These are phyloP conservation scores for Trididemnum miniatum DNA, from an alignment of 23 tunicate species.

Conservation along the genomic window DNA sequence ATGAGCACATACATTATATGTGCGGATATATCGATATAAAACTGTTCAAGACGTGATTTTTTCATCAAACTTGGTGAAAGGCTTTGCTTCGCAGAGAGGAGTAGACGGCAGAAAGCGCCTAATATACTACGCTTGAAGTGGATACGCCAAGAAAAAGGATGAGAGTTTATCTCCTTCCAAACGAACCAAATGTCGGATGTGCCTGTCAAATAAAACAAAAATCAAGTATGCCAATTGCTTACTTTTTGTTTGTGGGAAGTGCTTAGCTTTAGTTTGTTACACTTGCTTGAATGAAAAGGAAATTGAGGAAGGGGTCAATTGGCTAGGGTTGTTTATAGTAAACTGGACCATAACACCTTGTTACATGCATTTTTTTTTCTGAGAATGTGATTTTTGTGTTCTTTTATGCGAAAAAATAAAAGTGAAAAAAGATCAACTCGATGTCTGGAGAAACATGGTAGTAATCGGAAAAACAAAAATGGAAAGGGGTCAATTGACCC, in stretches of 20 bases:
- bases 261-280: too few relatives aligned
- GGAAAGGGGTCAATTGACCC: too few relatives aligned
- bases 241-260: background rate
- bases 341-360: too few relatives aligned
- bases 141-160: background rate
- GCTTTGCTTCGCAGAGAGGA: conserved; percentile 11
- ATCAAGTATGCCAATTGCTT: background rate
- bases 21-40: background rate
- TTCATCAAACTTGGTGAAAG: conserved; percentile 6
- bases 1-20: conserved; percentile 11
- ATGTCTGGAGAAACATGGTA: too few relatives aligned
- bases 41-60: background rate
- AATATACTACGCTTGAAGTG: background rate
- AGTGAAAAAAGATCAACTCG: too few relatives aligned
- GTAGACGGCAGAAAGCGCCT: background rate
- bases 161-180: background rate
- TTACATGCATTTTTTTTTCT: too few relatives aligned
- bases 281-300: too few relatives aligned
- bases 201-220: background rate
- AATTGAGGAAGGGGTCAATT: too few relatives aligned
- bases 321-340: too few relatives aligned
- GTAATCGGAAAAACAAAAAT: too few relatives aligned
- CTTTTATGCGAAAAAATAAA: too few relatives aligned
- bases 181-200: background rate
- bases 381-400: too few relatives aligned